Conservation (phyloP, 1,140 invertebrate species). For the Ruditapes philippinarum region DNA sequence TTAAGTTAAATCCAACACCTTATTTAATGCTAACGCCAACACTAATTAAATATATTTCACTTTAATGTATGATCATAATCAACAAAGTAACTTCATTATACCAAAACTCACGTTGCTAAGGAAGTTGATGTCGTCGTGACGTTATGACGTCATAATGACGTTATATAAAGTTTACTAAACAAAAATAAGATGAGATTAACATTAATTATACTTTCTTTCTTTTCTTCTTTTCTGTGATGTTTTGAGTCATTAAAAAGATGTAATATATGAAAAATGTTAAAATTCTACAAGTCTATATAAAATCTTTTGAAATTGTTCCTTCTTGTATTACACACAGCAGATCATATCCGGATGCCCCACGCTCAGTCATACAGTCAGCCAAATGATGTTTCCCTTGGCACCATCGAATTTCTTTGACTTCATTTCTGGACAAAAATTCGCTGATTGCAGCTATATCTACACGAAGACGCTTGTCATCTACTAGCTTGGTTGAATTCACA, state of each 20-base stretch:
- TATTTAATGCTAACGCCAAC: too few relatives aligned
- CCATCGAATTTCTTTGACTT: conserved; percentile 46
- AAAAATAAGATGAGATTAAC: conserved; percentile 40
- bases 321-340: conserved; percentile 14
- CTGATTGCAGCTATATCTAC: conserved; percentile 69
- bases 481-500: conserved; percentile 70
- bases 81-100: too few relatives aligned
- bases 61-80: too few relatives aligned
- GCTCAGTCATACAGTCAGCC: conserved; percentile 48
- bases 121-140: neutral
- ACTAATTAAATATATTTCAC: too few relatives aligned
- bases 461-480: conserved; percentile 69
- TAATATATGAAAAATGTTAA: conserved; percentile 6
- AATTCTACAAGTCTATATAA: conserved; percentile 30
- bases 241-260: neutral
- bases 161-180: neutral
- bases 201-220: conserved; percentile 47
- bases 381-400: conserved; percentile 33
- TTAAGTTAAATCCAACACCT: too few relatives aligned
- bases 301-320: conserved; percentile 30
- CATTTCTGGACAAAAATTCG: conserved; percentile 16
- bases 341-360: neutral
- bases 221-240: neutral
- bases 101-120: too few relatives aligned
- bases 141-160: conserved; percentile 15